Evolutionary conservation across 2,888 invertebrate genomes (phyloP), one percentile per base, ranked within the genome.

Genomic region (Drosophila mimetica): DNA sequence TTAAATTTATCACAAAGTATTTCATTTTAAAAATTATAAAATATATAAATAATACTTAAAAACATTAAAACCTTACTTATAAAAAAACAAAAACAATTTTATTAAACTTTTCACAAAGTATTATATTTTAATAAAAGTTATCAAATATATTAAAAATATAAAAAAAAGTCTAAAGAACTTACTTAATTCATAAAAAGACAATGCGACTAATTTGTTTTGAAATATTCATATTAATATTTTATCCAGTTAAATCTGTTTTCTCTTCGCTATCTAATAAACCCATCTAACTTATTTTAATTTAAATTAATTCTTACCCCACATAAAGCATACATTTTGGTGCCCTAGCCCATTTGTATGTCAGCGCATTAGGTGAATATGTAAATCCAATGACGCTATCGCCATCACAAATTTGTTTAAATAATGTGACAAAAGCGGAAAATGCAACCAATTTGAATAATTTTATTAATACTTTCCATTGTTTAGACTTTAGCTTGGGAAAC

Each of bases 391-490:
- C n/a, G n/a, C 14, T 55, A 64, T 36, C 32, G 16, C 34, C 48
- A 50, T 42, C 39, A 51, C 36, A 44, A 65, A 64, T 64, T 64
- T 51, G 63, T 44, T 51, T 16, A 51, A 64, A 64, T 52, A 42
- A 52, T 44, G 63, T 64, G 63, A 64, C 63, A 65, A 64, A 63
- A 64, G 42, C 52, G 22, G 30, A 44, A 22, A 64, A 51, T 37
- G 44, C 42, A 36, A 44, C 20, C 22, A 37, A 64, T 51, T 42
- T 50, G 42, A 64, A 63, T 63, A 64, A 30, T 30, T 63, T 36
- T 50, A 50, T 63, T 16, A 42, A 64, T 64, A 44, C 42, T 18
- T 22, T 6, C 22, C 63, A 30, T 64, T 64, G 65, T 64, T 65
- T 65, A 32, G 51, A 22, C 28, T n/a, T n/a, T 14, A 13, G 52